Evolutionary conservation across 2,113 vertebrate species (phyloP), one percentile per base, ranked within the genome.

Genomic region (Engraulis encrasicolus): DNA sequence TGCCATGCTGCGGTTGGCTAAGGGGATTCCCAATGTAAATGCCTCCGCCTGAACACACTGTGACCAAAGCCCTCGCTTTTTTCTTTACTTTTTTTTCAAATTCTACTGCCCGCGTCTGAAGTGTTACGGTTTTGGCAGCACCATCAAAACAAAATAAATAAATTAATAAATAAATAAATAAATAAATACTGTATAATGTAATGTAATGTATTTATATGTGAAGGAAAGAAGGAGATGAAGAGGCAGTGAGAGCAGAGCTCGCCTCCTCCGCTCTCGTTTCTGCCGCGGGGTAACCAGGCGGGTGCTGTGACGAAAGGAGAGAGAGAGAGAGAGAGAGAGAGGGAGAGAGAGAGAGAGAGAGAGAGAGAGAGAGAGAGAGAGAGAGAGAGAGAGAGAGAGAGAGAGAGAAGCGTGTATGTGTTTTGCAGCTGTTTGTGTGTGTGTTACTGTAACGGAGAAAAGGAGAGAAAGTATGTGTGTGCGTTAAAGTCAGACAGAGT

Each of bases 11-110:
- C 40, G 40, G 19, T 20, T n/a, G 19, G 58, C 58, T 31, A 66
- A 0, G 81, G 82, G 85, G 74, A 81, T 78, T 83, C 85, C 82
- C 79, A 78, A 78, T 71, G 85, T 78, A 78, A 81, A 84, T 78
- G 58, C 45, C 6, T 2, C 20, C 27, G 37, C 58, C 66, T 79
- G 61, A 84, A 78, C 40, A 81, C 7, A 9, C 19, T 66, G 79
- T 78, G 50, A 81, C 82, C 23, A 50, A 78, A 84, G 79, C 71
- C 71, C 78, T 48, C 61, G 82, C 74, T n/a, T n/a, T n/a, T n/a
- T n/a, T n/a, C n/a, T n/a, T n/a, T n/a, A n/a, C n/a, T n/a, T n/a
- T n/a, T n/a, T n/a, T n/a, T n/a, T 86, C 61, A 45, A 45, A 45
- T 5, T 86, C 82, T 40, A 23, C 18, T 5, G 27, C 27, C 23